A percentile compares a stretch with the other conserved stretches of the same genome.
Conservation (phyloP, 2,888 invertebrate species). For the Drosophila macrothrix region DNA sequence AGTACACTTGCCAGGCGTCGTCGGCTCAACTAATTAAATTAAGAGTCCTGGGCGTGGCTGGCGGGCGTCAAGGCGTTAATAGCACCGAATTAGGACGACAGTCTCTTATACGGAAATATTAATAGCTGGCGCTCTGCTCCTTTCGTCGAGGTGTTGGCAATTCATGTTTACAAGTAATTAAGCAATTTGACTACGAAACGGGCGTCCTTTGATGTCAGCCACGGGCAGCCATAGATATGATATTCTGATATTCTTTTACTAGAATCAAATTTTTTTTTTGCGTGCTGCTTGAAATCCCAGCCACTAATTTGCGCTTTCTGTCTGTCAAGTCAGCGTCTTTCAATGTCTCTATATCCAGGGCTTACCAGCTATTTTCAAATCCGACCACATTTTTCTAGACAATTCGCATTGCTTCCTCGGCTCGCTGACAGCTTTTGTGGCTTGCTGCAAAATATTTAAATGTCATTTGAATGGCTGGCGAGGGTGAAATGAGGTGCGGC, state of each 20-base stretch:
- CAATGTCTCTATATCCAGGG: conserved; percentile 29
- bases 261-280: conserved; percentile 14
- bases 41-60: conserved; percentile 67
- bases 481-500: background rate
- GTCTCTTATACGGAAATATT: conserved; percentile 38
- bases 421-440: conserved; percentile 65
- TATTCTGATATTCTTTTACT: conserved; percentile 43
- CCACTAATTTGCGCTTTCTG: conserved; percentile 69
- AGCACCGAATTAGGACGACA: conserved; percentile 62
- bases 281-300: conserved; percentile 13
- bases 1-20: conserved; percentile 37
- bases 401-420: conserved; percentile 28
- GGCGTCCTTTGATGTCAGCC: conserved; percentile 62
- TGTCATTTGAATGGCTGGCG: conserved; percentile 64
- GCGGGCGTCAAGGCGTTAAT: conserved; percentile 73
- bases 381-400: conserved; percentile 55
- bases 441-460: conserved; percentile 67
- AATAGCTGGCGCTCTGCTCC: conserved; percentile 39
- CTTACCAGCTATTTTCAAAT: conserved; percentile 19
- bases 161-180: conserved; percentile 80
- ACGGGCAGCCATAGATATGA: conserved; percentile 35
- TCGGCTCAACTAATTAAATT: conserved; percentile 70
- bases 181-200: conserved; percentile 61
- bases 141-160: conserved; percentile 64
- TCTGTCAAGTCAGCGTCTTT: conserved; percentile 49